A percentile compares a stretch with the other conserved stretches of the same genome.
Conservation (phyloP, 2,113 vertebrate species). For the Balaeniceps rex region DNA sequence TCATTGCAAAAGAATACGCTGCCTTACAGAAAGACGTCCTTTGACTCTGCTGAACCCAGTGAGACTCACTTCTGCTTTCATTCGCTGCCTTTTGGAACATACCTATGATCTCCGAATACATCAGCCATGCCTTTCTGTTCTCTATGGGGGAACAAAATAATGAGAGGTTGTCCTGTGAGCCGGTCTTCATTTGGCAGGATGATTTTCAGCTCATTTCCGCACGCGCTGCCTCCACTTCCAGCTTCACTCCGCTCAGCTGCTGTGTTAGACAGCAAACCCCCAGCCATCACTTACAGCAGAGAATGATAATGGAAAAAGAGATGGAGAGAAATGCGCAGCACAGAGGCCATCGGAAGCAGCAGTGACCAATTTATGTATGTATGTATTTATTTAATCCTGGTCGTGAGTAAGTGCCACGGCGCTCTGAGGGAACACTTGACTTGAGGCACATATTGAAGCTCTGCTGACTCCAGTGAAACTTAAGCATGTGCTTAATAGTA, state of each 20-base stretch:
- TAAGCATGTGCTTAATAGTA: neutral
- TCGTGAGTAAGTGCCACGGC: neutral
- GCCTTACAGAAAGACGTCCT: neutral
- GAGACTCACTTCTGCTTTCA: neutral
- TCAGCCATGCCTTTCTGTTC: neutral
- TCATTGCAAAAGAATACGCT: neutral
- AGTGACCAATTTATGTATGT: neutral
- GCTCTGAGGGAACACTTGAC: neutral
- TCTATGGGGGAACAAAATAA: constrained; percentile 38
- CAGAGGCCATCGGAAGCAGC: neutral
- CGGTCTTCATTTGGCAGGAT: neutral
- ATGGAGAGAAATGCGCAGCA: neutral
- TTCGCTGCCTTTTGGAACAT: neutral
- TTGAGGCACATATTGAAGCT: neutral
- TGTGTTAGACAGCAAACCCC: neutral
- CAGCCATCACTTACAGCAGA: neutral
- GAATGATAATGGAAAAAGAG: neutral
- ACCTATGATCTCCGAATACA: neutral
- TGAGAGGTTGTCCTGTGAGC: constrained; percentile 3
- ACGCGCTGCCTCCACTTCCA: rapidly evolving
- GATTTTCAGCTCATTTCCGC: neutral
- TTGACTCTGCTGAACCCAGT: neutral
- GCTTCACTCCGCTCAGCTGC: neutral
- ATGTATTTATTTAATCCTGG: neutral
- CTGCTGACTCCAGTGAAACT: neutral